Evolutionary conservation across 2,797 vertebrate species (phyloP).

Genomic region (Chaenodraco wilsoni): DNA sequence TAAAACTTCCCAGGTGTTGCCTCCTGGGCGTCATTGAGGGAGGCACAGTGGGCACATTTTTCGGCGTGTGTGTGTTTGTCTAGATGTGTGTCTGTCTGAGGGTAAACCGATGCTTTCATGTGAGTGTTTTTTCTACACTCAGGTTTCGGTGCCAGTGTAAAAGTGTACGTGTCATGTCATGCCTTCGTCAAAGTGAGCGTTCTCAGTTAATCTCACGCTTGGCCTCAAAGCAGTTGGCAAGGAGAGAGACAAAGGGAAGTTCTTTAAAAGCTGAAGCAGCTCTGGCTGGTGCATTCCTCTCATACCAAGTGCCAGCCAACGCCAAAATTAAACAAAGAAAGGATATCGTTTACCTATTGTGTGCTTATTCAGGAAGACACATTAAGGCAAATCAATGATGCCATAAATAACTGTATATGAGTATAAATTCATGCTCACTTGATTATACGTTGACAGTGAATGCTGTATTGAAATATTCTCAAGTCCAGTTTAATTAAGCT

Average conservation of each 20-base stretch:
- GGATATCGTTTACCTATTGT: conserved; percentile 33
- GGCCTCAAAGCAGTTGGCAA: conserved; percentile 58
- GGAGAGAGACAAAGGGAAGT: conserved; percentile 47
- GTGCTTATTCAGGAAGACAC: conserved; percentile 41
- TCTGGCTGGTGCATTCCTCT: conserved; percentile 59
- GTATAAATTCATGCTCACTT: neutral
- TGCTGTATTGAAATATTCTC: neutral
- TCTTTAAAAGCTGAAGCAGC: conserved; percentile 30
- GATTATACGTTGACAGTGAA: neutral
- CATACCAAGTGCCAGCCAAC: conserved; percentile 52
- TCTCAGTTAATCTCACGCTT: conserved; percentile 48
- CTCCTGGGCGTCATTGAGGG: conserved; percentile 51
- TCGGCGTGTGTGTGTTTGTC: conserved; percentile 31
- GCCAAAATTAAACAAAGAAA: conserved; percentile 60
- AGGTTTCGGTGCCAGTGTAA: conserved; percentile 48
- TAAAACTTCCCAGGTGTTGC: conserved; percentile 73
- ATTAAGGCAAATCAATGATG: neutral
- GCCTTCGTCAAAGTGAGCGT: conserved; percentile 50
- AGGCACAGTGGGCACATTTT: conserved; percentile 33
- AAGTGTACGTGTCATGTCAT: conserved; percentile 62
- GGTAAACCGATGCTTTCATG: conserved; percentile 32
- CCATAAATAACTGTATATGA: neutral
- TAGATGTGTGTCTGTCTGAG: conserved; percentile 32
- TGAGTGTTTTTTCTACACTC: conserved; percentile 24
- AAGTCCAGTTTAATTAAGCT: neutral